Percentiles rank a stretch among this genome's conserved stretches.
Conservation (phyloP, 2,888 invertebrate genomes). For the Protonemura montana region DNA sequence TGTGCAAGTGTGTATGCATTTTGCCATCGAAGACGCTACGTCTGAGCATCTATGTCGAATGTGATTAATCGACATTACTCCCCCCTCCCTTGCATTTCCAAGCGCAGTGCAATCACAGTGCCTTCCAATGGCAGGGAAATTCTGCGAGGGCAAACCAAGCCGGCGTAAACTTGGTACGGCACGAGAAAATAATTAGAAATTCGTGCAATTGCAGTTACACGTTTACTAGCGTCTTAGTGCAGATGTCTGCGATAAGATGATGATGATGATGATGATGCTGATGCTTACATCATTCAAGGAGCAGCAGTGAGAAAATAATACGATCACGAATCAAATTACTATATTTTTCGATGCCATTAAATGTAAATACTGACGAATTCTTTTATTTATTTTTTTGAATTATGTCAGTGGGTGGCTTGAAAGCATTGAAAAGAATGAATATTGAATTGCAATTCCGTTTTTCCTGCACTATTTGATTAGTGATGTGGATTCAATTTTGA, state of each 20-base stretch:
- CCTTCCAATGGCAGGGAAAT: no score
- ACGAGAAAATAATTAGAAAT: slow-evolving; percentile 1
- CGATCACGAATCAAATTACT: slow-evolving; percentile 7
- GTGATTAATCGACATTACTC: no score
- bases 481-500: background rate
- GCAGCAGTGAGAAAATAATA: slow-evolving; percentile 21
- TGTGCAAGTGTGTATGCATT: no score
- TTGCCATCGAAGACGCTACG: no score
- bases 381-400: background rate
- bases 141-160: no score
- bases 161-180: background rate
- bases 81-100: no score
- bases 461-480: background rate
- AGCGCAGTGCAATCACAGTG: no score
- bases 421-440: no score
- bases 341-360: background rate
- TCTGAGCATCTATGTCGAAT: no score
- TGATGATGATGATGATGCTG: background rate
- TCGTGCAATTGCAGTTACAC: background rate
- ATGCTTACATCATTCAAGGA: background rate
- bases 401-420: background rate
- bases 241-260: background rate
- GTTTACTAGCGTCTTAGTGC: background rate
- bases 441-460: background rate
- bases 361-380: background rate